Percentiles rank a stretch among this genome's conserved stretches.
Conservation (phyloP, 1,140 invertebrate genomes). For the Hylaeus volcanicus region DNA sequence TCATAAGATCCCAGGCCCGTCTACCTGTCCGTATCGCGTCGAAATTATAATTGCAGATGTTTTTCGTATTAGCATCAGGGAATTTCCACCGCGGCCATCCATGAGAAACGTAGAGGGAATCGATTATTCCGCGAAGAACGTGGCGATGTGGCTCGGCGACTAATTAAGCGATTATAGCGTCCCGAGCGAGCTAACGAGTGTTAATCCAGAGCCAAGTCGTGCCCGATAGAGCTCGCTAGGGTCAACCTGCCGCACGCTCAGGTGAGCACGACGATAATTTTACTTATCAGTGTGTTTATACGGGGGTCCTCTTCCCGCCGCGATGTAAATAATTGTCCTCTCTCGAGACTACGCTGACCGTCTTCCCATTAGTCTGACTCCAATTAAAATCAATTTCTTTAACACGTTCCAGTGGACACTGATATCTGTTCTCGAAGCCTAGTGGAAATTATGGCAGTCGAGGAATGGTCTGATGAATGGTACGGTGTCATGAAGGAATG, state of each 20-base stretch:
- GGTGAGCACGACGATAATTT: conserved; percentile 47
- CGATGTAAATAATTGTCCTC: neutral
- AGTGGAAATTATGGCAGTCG: too few species aligned
- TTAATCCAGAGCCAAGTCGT: conserved; percentile 58
- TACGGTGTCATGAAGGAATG: too few species aligned
- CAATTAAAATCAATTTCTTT: conserved; percentile 36
- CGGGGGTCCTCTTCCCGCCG: neutral
- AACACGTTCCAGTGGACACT: neutral
- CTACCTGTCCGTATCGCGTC: neutral
- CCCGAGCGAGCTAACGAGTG: conserved; percentile 56
- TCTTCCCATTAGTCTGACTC: neutral
- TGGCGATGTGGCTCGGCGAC: conserved; percentile 43
- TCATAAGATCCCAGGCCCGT: too few species aligned
- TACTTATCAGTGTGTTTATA: conserved; percentile 52
- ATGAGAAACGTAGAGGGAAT: conserved; percentile 26
- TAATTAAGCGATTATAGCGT: conserved; percentile 65
- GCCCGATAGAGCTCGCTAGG: conserved; percentile 26
- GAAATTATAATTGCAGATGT: conserved; percentile 56
- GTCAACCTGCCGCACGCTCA: conserved; percentile 47
- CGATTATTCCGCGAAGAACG: conserved; percentile 52
- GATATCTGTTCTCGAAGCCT: neutral
- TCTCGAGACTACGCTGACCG: neutral
- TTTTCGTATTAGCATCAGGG: conserved; percentile 28
- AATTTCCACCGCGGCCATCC: conserved; percentile 40
- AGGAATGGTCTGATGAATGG: too few species aligned